A percentile compares a stretch with the other conserved stretches of the same genome.
Conservation (phyloP, 1,140 invertebrate species). For the Drosophila mauritiana region DNA sequence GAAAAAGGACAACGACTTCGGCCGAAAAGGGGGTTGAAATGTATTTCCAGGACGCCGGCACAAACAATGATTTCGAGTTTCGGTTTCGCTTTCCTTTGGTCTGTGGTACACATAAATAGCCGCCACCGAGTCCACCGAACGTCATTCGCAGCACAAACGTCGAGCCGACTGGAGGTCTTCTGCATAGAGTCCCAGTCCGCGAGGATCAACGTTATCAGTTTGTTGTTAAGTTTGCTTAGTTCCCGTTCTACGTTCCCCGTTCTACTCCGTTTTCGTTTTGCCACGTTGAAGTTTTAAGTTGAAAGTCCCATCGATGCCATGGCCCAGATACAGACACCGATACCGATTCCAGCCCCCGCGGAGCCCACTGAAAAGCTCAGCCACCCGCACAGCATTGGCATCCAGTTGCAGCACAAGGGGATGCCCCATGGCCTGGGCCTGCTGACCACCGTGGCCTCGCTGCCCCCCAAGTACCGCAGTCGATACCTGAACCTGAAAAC, state of each 20-base stretch:
- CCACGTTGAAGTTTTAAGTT: slow-evolving; percentile 60
- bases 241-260: slow-evolving; percentile 38
- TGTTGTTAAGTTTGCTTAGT: slow-evolving; percentile 53
- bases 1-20: slow-evolving; percentile 78
- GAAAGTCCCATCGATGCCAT: slow-evolving; percentile 50
- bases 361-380: slow-evolving; percentile 29
- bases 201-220: slow-evolving; percentile 66
- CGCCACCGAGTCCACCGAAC: slow-evolving; percentile 67
- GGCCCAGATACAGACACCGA: slow-evolving; percentile 42
- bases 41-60: slow-evolving; percentile 55
- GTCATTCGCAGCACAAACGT: slow-evolving; percentile 84
- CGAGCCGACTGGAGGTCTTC: slow-evolving; percentile 76
- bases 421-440: slow-evolving; percentile 77
- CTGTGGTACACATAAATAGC: slow-evolving; percentile 77
- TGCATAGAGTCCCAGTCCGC: slow-evolving; percentile 35
- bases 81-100: slow-evolving; percentile 81
- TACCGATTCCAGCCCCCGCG: slow-evolving; percentile 30
- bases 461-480: slow-evolving; percentile 84
- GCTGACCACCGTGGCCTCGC: slow-evolving; percentile 82
- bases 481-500: slow-evolving; percentile 81
- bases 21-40: slow-evolving; percentile 67
- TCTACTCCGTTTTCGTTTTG: slow-evolving; percentile 22
- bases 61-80: slow-evolving; percentile 70
- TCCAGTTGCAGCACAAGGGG: slow-evolving; percentile 75
- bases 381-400: slow-evolving; percentile 76